Evolutionary conservation across 2,113 vertebrate genomes (phyloP).

Genomic region (Uria aalge): DNA sequence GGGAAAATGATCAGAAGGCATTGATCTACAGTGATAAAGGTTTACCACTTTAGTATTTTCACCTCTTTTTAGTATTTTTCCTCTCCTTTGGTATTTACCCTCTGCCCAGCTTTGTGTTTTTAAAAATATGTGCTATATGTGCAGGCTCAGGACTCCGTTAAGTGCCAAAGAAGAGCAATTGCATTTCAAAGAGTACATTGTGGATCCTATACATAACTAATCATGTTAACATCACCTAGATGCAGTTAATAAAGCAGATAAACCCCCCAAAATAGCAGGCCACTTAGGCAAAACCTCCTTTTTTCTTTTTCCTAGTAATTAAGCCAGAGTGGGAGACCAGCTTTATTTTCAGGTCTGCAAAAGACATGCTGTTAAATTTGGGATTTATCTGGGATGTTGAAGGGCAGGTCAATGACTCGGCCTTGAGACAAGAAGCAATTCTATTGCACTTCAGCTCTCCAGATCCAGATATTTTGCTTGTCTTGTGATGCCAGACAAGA

Average conservation of each 20-base stretch:
- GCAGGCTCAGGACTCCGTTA: neutral
- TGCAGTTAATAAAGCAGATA: neutral
- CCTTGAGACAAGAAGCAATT: neutral
- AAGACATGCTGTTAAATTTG: neutral
- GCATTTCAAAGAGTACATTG: fast-evolving
- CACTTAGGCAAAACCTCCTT: neutral
- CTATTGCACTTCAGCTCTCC: neutral
- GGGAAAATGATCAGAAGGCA: neutral
- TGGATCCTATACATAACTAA: neutral
- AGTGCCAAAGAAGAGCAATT: neutral
- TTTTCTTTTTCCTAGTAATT: neutral
- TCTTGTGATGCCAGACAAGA: neutral
- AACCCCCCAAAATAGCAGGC: neutral
- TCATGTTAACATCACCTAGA: neutral
- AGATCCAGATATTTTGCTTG: neutral
- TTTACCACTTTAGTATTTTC: neutral
- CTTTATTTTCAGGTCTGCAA: neutral
- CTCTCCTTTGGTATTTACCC: neutral
- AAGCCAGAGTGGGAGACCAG: neutral
- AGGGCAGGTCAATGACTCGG: neutral
- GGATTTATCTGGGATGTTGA: neutral
- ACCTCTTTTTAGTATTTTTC: neutral
- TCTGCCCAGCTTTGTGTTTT: neutral
- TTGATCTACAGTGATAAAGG: neutral
- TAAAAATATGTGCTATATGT: neutral